Evolutionary conservation across 2,888 invertebrate genomes (phyloP), one percentile per base, ranked within the genome.

Genomic region (Scaptomyza parva): DNA sequence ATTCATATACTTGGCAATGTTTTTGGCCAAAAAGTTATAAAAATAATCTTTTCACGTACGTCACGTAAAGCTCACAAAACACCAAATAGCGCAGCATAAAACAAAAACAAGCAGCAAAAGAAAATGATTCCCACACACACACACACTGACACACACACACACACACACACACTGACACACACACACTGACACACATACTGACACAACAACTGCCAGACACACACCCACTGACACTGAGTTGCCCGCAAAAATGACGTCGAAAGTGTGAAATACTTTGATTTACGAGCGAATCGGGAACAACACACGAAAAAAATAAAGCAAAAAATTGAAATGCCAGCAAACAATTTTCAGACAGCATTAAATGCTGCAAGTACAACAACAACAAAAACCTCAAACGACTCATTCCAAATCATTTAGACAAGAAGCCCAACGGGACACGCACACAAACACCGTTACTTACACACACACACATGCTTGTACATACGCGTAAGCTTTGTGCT

Each of bases 241-340:
- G 67, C 45, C 75, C 64, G 59, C 76, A 78, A 86, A 17, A 79
- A 66, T 83, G 85, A 83, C 85, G 83, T 79, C 68, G 72, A 78
- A 76, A 80, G 70, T 83, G 78, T 74, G 76, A 83, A 78, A 69
- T 71, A 47, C 54, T 86, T 65, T 84, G 84, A 85, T 85, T 85
- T 85, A 86, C 73, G 83, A 78, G 67, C 78, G 53, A 62, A 60
- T 75, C 61, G 67, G 64, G 51, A 58, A n/a, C n/a, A n/a, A n/a
- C n/a, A n/a, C n/a, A n/a, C n/a, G n/a, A n/a, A n/a, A n/a, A n/a
- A n/a, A n/a, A n/a, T n/a, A n/a, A n/a, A 63, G 57, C 24, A 50
- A 62, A 60, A 76, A 64, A 48, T 45, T 37, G 20, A 53, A 40
- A 47, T 18, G 35, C 20, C 20, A 26, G 28, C 47, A 44, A 37